Percentiles rank a stretch among this genome's conserved stretches.
Evolutionary conservation across 2,888 invertebrate species (phyloP).

Genomic region (Brachylomia viminalis): DNA sequence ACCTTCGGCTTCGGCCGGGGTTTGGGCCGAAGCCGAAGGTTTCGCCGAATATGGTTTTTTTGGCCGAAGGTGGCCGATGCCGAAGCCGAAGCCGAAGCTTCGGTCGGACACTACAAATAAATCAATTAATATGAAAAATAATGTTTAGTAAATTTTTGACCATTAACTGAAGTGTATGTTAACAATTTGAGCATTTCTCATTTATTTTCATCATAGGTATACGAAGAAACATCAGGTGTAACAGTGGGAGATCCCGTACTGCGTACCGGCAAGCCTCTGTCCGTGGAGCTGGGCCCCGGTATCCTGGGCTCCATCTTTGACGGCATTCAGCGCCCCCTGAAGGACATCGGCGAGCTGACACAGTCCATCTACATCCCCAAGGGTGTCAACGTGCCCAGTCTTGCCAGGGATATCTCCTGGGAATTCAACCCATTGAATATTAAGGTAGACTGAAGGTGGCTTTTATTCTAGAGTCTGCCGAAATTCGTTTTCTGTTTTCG

Average conservation of each 20-base stretch:
- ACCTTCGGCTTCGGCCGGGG: too few relatives aligned
- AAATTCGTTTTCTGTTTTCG: not conserved
- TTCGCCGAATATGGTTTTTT: too few relatives aligned
- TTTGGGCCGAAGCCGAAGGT: too few relatives aligned
- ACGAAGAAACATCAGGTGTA: conserved; percentile 99
- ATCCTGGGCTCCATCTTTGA: conserved; percentile 99
- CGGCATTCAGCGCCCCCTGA: conserved; percentile 99
- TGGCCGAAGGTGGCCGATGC: too few relatives aligned
- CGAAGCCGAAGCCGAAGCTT: too few relatives aligned
- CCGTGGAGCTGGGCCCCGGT: conserved; percentile 99
- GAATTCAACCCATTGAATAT: conserved; percentile 97
- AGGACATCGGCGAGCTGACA: conserved; percentile 98
- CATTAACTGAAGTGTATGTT: not conserved
- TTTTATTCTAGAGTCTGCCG: not conserved
- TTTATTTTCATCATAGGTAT: conserved; percentile 90
- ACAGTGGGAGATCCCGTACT: conserved; percentile 99
- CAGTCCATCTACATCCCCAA: conserved; percentile 99
- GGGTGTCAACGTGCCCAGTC: conserved; percentile 98
- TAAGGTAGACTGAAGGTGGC: conserved; percentile 86
- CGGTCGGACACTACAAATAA: too few relatives aligned
- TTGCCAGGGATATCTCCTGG: conserved; percentile 96
- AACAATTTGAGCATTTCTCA: not conserved
- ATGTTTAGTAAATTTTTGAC: not conserved
- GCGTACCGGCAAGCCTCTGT: conserved; percentile 99
- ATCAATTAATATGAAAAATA: not conserved